Evolutionary conservation across 2,797 vertebrate genomes (phyloP).

Genomic region (Vespertilio murinus): DNA sequence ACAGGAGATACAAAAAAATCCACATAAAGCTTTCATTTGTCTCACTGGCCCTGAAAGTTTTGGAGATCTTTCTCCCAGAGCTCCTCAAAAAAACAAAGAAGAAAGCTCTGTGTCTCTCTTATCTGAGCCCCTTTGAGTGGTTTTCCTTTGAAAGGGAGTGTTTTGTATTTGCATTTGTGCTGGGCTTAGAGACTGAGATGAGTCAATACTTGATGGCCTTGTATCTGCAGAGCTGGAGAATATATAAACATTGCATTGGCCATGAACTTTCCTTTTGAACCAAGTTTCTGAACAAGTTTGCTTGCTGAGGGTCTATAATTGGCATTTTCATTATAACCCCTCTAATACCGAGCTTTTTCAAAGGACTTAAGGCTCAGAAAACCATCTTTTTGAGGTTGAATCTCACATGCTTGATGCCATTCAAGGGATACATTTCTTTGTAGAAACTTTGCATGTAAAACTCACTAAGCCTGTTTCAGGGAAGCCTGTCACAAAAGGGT

Average conservation of each 20-base stretch:
- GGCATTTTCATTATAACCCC: constrained; percentile 53
- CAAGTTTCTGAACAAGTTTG: constrained; percentile 48
- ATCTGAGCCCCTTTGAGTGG: not conserved
- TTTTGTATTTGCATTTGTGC: constrained; percentile 42
- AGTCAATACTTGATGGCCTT: not conserved
- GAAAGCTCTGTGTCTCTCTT: not conserved
- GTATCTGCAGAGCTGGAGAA: not conserved
- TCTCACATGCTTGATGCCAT: not conserved
- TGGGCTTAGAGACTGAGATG: not conserved
- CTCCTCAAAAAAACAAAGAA: not conserved
- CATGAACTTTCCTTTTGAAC: not conserved
- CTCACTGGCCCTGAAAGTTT: not conserved
- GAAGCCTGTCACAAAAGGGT: not conserved
- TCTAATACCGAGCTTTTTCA: constrained; percentile 27
- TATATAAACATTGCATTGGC: constrained; percentile 56
- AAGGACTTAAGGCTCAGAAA: constrained; percentile 44
- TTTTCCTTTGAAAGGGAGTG: not conserved
- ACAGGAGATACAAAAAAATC: not conserved
- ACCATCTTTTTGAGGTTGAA: constrained; percentile 52
- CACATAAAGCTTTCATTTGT: not conserved
- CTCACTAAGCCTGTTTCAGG: not conserved
- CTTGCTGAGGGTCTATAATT: constrained; percentile 60
- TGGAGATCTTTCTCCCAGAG: not conserved
- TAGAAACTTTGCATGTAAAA: constrained; percentile 7
- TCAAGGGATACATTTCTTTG: constrained; percentile 52